Evolutionary conservation across 2,888 invertebrate genomes (phyloP), one percentile per base, ranked within the genome.

Genomic region (Perizoma flavofasciatum): DNA sequence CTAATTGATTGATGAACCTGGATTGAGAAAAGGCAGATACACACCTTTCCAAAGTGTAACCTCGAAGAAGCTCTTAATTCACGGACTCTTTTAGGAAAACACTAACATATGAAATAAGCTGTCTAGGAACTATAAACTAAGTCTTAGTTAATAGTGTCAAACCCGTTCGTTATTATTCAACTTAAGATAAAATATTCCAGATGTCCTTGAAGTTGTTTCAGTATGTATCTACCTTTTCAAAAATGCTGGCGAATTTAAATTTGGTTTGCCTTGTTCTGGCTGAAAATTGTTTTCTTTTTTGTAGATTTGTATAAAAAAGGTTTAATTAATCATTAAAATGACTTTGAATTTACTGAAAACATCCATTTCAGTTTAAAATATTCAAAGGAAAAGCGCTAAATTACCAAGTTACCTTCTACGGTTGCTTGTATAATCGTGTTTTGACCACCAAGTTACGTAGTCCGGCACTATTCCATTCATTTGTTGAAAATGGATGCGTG

Each of bases 401-500:
- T 35, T 46, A 22, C 7, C 32, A 58, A 37, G 49, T 68, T 63
- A 64, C 66, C 4, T 61, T 44, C 63, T 63, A 65, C 33, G 39
- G 61, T 58, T 57, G 52, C 46, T 53, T 46, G 46, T 59, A 58
- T 53, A 58, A 53, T 65, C 64, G 52, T 63, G 52, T 48, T 35
- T 47, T 34, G 6, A n/a, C 37, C 45, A 52, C 32, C 37, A 46
- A 70, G 73, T 79, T 83, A 81, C 81, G 74, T 78, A 68, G 77
- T 81, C 76, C 68, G 66, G 67, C 57, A 58, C 62, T 56, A 58
- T 73, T 78, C 74, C 84, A 85, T 87, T 91, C 91, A 90, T 89
- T 90, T 91, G 89, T 91, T 87, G 88, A 87, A 91, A 88, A 91
- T 92, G 91, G 89, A 86, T 86, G 86, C 85, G 87, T 89, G 88